A percentile compares a stretch with the other conserved stretches of the same genome.
Evolutionary conservation across 2,113 vertebrate genomes (phyloP).

Genomic region (Athene noctua): DNA sequence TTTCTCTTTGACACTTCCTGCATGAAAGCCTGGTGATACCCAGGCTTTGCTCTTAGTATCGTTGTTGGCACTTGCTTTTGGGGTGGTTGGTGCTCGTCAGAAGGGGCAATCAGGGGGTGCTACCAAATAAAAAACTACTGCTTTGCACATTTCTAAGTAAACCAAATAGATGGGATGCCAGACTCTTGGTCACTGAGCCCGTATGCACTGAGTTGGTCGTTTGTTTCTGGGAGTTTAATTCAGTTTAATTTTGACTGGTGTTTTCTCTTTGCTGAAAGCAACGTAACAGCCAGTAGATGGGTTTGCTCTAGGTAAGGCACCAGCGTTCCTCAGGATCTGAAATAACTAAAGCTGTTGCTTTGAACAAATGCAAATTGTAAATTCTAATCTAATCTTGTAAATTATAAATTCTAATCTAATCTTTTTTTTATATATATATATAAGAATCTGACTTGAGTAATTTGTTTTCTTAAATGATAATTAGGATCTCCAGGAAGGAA

Average conservation of each 20-base stretch:
- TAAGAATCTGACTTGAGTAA: neutral
- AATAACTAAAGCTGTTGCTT: neutral
- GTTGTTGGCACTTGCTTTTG: neutral
- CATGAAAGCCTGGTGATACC: neutral
- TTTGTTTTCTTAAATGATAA: neutral
- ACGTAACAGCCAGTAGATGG: rapidly evolving
- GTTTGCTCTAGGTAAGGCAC: neutral
- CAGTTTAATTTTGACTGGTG: neutral
- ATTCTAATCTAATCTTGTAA: neutral
- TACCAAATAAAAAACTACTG: neutral
- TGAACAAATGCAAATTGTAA: neutral
- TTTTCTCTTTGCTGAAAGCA: neutral
- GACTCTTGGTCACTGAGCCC: rapidly evolving
- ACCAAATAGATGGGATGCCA: rapidly evolving
- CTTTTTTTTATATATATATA: too few species aligned
- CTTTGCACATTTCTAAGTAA: neutral
- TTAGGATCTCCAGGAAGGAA: neutral
- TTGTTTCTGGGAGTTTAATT: neutral
- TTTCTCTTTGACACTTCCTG: neutral
- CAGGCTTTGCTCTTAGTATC: neutral
- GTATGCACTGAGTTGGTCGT: rapidly evolving
- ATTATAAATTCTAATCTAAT: neutral
- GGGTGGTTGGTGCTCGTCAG: neutral
- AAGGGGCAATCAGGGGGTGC: neutral
- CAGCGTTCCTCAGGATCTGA: neutral